Percentiles rank a stretch among this genome's conserved stretches.
phyloP scores from a whole-genome alignment of 1,140 invertebrate genomes.

The Drosophila ironensis region DNA sequence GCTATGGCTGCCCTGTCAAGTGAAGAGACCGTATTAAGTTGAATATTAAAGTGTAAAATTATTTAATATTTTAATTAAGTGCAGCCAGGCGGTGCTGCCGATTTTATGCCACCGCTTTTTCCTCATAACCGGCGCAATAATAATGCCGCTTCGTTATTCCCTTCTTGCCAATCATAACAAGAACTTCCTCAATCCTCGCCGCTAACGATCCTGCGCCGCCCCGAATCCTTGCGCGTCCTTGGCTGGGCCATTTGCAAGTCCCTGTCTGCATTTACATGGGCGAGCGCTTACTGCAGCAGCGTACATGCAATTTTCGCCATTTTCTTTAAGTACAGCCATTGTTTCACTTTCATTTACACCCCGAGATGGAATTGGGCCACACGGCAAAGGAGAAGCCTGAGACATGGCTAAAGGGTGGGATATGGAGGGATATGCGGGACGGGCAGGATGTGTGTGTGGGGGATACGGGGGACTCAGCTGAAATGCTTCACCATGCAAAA shows the following conservation, averaged over 20 bases:
- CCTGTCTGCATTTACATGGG: slow-evolving; percentile 37
- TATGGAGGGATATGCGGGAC: neutral
- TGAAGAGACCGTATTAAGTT: no score
- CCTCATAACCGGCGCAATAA: slow-evolving; percentile 17
- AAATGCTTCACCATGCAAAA: no score
- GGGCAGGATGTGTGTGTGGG: no score
- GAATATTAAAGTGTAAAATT: no score
- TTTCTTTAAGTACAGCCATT: slow-evolving; percentile 77
- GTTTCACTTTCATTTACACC: slow-evolving; percentile 73
- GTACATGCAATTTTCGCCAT: slow-evolving; percentile 77
- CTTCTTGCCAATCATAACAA: slow-evolving; percentile 49
- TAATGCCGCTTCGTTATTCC: slow-evolving; percentile 42
- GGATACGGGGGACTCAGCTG: no score
- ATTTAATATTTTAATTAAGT: no score
- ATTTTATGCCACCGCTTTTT: slow-evolving; percentile 13
- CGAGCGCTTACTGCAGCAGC: slow-evolving; percentile 29
- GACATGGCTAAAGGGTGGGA: slow-evolving; percentile 17
- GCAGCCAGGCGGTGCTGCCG: no score
- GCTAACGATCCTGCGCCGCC: neutral
- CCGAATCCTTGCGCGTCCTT: slow-evolving; percentile 15
- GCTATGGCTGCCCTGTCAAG: no score
- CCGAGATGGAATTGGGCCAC: slow-evolving; percentile 70
- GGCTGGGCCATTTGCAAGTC: slow-evolving; percentile 36
- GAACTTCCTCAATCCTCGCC: slow-evolving; percentile 16
- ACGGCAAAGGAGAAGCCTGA: slow-evolving; percentile 48